Evolutionary conservation across 2,888 invertebrate genomes (phyloP), one percentile per base, ranked within the genome.

Genomic region (Temnothorax ravouxi): DNA sequence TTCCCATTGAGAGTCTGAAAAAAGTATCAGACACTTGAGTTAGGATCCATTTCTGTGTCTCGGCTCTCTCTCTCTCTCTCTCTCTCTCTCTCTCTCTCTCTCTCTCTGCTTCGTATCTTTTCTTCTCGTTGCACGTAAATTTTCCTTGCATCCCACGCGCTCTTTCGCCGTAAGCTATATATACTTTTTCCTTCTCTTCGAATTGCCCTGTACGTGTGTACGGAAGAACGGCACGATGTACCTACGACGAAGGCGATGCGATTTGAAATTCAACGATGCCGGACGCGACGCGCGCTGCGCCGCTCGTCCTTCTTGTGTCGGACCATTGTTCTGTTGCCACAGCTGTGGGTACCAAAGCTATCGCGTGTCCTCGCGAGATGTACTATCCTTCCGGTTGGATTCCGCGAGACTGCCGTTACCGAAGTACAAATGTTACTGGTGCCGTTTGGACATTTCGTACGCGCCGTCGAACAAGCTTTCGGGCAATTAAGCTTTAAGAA

Each of bases 241-340:
- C 4, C 44, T 18, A 77, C 54, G 74, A 59, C 41, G 29, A 77
- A 59, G 74, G 29, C 29, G 80, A 79, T 41, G 85, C 88, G 87
- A 91, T 92, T 92, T 92, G 91, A 92, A 91, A 92, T 92, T 92
- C 91, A 91, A 91, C 90, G 90, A 91, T 74, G 88, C 88, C 86
- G 90, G 91, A 91, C 90, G 90, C 89, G 91, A 91, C 88, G 87
- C 86, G 77, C 84, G 84, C 59, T 83, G 44, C 72, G 84, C 84
- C 85, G 79, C 81, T 84, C 84, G 67, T 83, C 50, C 59, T 79
- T 79, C 71, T 79, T 50, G 79, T 79, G 79, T 79, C 47, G 47
- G 79, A 71, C 13, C 84, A 86, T 84, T 88, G 83, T 84, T 75
- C 80, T 80, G 66, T 71, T 69, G 69, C 56, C 71, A 59, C 79